phyloP scores from a whole-genome alignment of 2,888 invertebrate genomes.

The Nemoura dubitans region DNA sequence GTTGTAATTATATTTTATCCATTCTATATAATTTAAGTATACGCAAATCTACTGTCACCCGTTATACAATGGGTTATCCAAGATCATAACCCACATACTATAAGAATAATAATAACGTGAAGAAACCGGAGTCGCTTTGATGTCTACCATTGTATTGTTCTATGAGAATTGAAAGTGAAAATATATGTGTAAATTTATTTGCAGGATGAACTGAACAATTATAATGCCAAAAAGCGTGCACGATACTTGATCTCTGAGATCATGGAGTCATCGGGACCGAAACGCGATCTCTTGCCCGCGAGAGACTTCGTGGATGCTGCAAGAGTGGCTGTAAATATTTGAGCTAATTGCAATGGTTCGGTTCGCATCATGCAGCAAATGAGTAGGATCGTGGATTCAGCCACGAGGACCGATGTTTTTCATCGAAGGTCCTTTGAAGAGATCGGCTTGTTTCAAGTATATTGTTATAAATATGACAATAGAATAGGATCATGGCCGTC shows the following conservation, averaged over 20 bases:
- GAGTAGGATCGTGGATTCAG: no score
- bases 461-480: neutral
- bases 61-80: neutral
- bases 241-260: neutral
- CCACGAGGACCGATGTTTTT: no score
- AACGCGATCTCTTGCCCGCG: neutral
- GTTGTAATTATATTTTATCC: neutral
- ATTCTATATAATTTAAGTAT: neutral
- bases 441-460: neutral
- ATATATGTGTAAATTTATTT: neutral
- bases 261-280: neutral
- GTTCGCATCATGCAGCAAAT: neutral
- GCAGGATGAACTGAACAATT: neutral
- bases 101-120: neutral
- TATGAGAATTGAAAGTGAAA: neutral
- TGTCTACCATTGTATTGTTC: neutral
- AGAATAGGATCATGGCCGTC: neutral
- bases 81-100: neutral
- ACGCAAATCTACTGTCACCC: neutral
- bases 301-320: neutral
- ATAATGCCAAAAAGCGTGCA: neutral
- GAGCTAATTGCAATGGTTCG: neutral
- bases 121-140: neutral
- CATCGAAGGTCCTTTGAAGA: neutral
- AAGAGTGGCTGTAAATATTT: slow-evolving; percentile 5